Evolutionary conservation across 2,888 invertebrate genomes (phyloP).

Genomic region (Zele albiditarsus): DNA sequence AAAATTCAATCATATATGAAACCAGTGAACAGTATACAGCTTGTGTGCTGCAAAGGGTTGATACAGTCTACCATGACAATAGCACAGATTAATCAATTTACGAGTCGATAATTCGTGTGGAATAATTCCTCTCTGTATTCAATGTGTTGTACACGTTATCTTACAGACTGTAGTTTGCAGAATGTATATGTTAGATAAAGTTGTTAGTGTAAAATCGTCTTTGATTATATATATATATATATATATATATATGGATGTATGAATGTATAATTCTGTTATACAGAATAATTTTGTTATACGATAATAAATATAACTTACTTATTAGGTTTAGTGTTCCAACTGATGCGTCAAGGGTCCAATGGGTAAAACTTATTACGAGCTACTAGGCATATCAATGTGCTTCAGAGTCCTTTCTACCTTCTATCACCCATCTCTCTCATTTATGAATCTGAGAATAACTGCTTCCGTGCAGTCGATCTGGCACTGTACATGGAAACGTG

Average conservation of each 20-base stretch:
- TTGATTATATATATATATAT: too few relatives aligned
- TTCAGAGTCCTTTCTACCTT: background rate
- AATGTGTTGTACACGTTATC: too few relatives aligned
- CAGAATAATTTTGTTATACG: background rate
- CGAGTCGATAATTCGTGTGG: too few relatives aligned
- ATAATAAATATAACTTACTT: background rate
- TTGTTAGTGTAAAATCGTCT: too few relatives aligned
- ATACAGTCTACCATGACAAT: too few relatives aligned
- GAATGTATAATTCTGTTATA: background rate
- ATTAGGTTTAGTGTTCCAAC: conserved; percentile 28
- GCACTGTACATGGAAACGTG: conserved; percentile 40
- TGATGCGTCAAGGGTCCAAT: conserved; percentile 13
- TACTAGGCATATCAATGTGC: conserved; percentile 43
- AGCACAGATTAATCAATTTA: too few relatives aligned
- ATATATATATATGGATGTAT: background rate
- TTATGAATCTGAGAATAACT: conserved; percentile 48
- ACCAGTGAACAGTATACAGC: too few relatives aligned
- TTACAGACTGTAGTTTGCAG: too few relatives aligned
- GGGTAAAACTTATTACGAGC: conserved; percentile 43
- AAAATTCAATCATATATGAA: too few relatives aligned
- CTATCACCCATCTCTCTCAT: background rate
- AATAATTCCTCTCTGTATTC: too few relatives aligned
- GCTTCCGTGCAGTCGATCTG: conserved; percentile 39
- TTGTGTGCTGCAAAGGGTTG: too few relatives aligned
- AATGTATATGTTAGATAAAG: too few relatives aligned